Percentiles rank a stretch among this genome's conserved stretches.
Conservation (phyloP, 2,888 invertebrate genomes). For the Horisme vitalbata region DNA sequence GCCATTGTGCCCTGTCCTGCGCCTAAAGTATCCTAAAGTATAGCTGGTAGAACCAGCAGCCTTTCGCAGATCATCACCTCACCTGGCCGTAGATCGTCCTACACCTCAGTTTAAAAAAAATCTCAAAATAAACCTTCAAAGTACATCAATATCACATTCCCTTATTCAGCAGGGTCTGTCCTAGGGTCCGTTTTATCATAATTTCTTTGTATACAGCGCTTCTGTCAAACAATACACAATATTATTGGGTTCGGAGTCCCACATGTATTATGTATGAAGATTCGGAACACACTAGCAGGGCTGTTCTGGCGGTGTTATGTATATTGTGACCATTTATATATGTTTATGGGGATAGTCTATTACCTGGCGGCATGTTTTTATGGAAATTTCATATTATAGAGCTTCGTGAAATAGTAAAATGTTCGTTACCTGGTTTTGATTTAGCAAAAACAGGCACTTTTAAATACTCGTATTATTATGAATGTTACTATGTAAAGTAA, state of each 20-base stretch:
- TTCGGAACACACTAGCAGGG: slow-evolving; percentile 47
- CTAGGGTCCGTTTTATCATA: slow-evolving; percentile 58
- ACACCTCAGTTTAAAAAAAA: too few species aligned
- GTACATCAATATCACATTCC: slow-evolving; percentile 3
- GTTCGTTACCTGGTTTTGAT: too few species aligned
- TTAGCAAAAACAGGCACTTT: too few species aligned
- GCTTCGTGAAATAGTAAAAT: too few species aligned
- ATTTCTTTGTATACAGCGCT: slow-evolving; percentile 55
- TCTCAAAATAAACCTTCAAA: not conserved
- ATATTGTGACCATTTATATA: slow-evolving; percentile 19
- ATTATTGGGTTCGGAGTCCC: slow-evolving; percentile 58
- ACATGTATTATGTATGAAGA: slow-evolving; percentile 72
- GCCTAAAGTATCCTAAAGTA: too few species aligned
- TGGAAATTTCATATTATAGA: slow-evolving; percentile 22
- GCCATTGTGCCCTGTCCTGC: too few species aligned
- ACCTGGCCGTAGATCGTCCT: too few species aligned
- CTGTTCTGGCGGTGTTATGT: slow-evolving; percentile 15
- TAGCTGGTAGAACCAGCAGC: too few species aligned
- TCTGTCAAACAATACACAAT: slow-evolving; percentile 68
- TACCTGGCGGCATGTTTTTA: slow-evolving; percentile 16
- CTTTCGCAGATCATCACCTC: too few species aligned
- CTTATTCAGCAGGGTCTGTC: slow-evolving; percentile 4
- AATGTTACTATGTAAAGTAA: too few species aligned
- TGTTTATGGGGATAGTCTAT: slow-evolving; percentile 15
- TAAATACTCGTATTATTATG: too few species aligned